These are phyloP conservation scores for Equus przewalskii DNA, from an alignment of 2,113 vertebrate species.

Conservation along the genomic window DNA sequence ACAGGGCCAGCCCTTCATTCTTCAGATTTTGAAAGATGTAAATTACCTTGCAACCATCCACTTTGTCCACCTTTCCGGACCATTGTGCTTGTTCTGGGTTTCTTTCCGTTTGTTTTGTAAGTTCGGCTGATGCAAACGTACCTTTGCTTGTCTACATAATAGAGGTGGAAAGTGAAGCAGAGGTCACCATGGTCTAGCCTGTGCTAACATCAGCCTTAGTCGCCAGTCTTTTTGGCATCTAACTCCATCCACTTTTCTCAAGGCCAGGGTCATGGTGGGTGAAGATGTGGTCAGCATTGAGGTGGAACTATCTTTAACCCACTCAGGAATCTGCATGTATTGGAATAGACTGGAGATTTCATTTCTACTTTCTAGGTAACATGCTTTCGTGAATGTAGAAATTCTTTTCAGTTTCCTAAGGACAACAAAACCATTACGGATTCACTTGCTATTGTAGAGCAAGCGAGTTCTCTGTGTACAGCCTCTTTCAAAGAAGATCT, in stretches of 20 bases:
- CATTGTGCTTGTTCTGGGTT: not conserved
- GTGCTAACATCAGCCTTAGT: not conserved
- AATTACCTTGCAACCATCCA: no score
- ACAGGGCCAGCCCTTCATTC: not conserved
- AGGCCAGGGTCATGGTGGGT: not conserved
- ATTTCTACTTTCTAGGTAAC: not conserved
- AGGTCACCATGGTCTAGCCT: not conserved
- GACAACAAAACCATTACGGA: not conserved
- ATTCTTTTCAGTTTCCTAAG: conserved; percentile 15
- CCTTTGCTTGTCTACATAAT: not conserved
- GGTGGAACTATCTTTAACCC: not conserved
- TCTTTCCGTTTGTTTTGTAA: not conserved
- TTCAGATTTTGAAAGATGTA: no score
- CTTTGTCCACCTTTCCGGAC: not conserved
- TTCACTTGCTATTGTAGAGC: not conserved
- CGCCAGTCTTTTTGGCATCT: not conserved
- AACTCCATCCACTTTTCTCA: not conserved
- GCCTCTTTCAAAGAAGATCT: conserved; percentile 57
- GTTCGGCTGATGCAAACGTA: not conserved
- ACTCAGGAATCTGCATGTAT: not conserved
- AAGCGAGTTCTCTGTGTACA: conserved; percentile 24
- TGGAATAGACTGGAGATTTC: not conserved
- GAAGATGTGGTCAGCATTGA: not conserved
- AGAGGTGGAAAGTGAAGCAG: not conserved
- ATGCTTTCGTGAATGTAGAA: not conserved